These are phyloP conservation scores for Drosophila percnosoma DNA, from an alignment of 2,888 invertebrate species.

Conservation along the genomic window DNA sequence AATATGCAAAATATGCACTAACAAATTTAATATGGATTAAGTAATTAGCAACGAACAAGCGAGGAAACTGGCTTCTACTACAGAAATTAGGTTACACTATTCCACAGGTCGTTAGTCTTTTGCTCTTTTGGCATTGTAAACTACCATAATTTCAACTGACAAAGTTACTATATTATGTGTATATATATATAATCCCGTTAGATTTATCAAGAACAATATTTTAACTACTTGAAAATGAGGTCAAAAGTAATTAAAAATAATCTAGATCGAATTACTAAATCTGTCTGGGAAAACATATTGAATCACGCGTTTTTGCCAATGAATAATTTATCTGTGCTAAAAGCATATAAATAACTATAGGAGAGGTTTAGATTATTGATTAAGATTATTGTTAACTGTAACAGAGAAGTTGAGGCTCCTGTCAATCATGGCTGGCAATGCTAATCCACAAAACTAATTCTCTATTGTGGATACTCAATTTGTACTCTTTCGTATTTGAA, in stretches of 20 bases:
- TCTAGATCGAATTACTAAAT: not conserved
- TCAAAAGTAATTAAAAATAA: not conserved
- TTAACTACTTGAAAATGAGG: not conserved
- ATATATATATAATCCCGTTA: not conserved
- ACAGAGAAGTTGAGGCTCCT: not conserved
- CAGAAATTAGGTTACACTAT: slow-evolving; percentile 37
- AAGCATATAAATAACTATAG: not conserved
- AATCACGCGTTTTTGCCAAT: not conserved
- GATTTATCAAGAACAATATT: not conserved
- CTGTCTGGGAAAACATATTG: not conserved
- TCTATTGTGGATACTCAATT: slow-evolving; percentile 6
- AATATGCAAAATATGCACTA: not conserved
- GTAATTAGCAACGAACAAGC: slow-evolving; percentile 66
- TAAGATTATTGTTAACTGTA: not conserved
- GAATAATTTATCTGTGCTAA: not conserved
- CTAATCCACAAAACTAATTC: not conserved
- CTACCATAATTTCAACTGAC: not conserved
- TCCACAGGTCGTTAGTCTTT: slow-evolving; percentile 43
- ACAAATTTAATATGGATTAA: slow-evolving; percentile 17
- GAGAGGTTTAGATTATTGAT: not conserved
- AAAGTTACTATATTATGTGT: not conserved
- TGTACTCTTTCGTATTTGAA: slow-evolving; percentile 23
- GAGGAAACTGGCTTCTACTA: slow-evolving; percentile 33
- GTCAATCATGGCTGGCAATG: not conserved
- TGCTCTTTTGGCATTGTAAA: slow-evolving; percentile 34